phyloP scores from a whole-genome alignment of 2,797 vertebrate genomes.

The Rhynchotus rufescens region DNA sequence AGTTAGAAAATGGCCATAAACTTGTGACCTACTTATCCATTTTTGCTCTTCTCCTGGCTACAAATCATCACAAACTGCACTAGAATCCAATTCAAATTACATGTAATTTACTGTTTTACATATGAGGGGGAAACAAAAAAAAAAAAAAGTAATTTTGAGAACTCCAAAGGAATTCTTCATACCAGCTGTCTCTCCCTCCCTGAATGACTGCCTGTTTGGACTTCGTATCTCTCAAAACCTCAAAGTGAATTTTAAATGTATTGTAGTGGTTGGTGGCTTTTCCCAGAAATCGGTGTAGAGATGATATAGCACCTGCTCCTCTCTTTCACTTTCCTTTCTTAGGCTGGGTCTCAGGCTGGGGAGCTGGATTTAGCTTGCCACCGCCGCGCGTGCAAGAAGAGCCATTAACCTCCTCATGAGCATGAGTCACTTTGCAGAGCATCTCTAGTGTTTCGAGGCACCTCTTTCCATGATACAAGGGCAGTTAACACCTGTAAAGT shows the following conservation, averaged over 20 bases:
- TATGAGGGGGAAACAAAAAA: slow-evolving; percentile 14
- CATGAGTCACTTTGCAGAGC: slow-evolving; percentile 71
- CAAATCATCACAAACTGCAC: slow-evolving; percentile 8
- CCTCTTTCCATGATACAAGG: slow-evolving; percentile 73
- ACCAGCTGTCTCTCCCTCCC: slow-evolving; percentile 65
- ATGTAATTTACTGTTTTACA: slow-evolving; percentile 32
- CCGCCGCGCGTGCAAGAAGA: not conserved
- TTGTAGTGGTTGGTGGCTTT: slow-evolving; percentile 25
- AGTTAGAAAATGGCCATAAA: not conserved
- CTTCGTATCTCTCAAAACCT: slow-evolving; percentile 50
- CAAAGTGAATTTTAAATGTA: slow-evolving; percentile 65
- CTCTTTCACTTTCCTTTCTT: slow-evolving; percentile 33
- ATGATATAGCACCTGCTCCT: slow-evolving; percentile 63
- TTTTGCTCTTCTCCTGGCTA: slow-evolving; percentile 9
- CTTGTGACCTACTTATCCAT: not conserved
- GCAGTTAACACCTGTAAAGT: slow-evolving; percentile 84
- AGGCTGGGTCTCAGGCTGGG: not conserved
- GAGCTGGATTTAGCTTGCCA: slow-evolving; percentile 54
- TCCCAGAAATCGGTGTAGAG: slow-evolving; percentile 53
- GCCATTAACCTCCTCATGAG: slow-evolving; percentile 45
- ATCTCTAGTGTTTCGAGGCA: slow-evolving; percentile 69
- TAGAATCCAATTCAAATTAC: slow-evolving; percentile 13
- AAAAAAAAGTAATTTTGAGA: slow-evolving; percentile 43
- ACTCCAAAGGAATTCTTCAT: slow-evolving; percentile 54
- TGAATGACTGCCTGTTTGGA: slow-evolving; percentile 58